A percentile compares a stretch with the other conserved stretches of the same genome.
Evolutionary conservation across 2,113 vertebrate genomes (phyloP).

Genomic region (Sapayoa aenigma): DNA sequence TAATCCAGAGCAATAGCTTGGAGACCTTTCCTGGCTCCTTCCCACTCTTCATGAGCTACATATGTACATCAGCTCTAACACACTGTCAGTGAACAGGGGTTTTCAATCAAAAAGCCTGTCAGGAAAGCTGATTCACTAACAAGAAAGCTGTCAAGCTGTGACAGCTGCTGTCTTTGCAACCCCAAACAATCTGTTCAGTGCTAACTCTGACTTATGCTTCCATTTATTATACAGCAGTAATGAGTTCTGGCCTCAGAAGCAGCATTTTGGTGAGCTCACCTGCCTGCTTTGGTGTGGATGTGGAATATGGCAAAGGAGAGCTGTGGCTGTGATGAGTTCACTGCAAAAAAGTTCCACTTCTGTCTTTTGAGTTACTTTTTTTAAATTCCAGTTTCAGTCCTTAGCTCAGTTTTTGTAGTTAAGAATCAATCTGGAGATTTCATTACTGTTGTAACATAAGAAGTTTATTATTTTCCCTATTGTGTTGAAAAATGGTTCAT

Average conservation of each 20-base stretch:
- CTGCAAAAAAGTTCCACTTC: neutral
- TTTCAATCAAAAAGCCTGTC: conserved; percentile 77
- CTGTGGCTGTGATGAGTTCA: neutral
- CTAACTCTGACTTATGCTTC: conserved; percentile 73
- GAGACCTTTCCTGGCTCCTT: neutral
- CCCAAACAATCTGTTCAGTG: conserved; percentile 76
- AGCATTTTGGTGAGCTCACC: conserved; percentile 43
- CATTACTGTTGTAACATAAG: neutral
- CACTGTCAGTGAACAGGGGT: conserved; percentile 70
- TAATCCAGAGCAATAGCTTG: neutral
- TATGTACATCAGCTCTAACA: conserved; percentile 67
- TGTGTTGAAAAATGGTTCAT: neutral
- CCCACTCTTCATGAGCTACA: conserved; percentile 53
- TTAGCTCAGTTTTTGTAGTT: neutral
- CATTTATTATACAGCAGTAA: conserved; percentile 70
- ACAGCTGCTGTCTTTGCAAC: conserved; percentile 77
- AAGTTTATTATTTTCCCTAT: neutral
- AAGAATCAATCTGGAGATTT: neutral
- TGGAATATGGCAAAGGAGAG: neutral
- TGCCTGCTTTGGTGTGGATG: neutral
- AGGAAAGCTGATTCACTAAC: conserved; percentile 76
- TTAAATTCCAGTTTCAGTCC: neutral
- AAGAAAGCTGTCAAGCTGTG: conserved; percentile 77
- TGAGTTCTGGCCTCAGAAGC: conserved; percentile 65
- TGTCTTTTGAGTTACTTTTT: neutral